Percentiles rank a stretch among this genome's conserved stretches.
These are phyloP conservation scores for Knipowitschia caucasica DNA, from an alignment of 2,797 vertebrate species.

Conservation along the genomic window DNA sequence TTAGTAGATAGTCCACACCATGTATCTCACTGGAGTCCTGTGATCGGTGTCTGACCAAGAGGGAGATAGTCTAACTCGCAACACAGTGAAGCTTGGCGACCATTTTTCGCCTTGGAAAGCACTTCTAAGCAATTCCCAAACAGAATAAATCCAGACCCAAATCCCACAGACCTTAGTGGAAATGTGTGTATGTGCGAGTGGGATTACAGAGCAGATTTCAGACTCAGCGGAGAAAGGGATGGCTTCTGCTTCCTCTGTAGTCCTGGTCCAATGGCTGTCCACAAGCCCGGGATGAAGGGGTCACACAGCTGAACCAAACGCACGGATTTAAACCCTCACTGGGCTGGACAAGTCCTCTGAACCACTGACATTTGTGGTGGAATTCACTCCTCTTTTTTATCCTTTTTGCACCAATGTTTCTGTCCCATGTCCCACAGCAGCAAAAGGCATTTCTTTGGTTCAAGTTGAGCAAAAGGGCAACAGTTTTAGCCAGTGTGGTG, in stretches of 20 bases:
- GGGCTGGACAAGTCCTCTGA: conserved; percentile 39
- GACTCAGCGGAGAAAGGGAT: conserved; percentile 65
- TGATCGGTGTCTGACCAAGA: conserved; percentile 43
- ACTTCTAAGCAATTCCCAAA: conserved; percentile 72
- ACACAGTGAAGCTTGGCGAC: conserved; percentile 42
- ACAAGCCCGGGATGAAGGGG: conserved; percentile 58
- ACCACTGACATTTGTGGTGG: conserved; percentile 55
- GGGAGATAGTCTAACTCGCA: conserved; percentile 33
- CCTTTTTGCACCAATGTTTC: conserved; percentile 32
- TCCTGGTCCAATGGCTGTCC: conserved; percentile 57
- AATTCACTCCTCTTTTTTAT: conserved; percentile 38
- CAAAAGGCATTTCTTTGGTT: conserved; percentile 18
- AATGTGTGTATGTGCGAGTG: conserved; percentile 39
- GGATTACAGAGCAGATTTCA: conserved; percentile 71
- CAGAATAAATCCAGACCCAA: conserved; percentile 66
- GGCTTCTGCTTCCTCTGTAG: conserved; percentile 57
- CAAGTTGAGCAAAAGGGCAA: conserved; percentile 32
- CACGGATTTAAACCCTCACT: conserved; percentile 56
- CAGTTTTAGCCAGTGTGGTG: conserved; percentile 30
- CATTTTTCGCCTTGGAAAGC: conserved; percentile 63
- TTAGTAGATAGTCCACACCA: conserved; percentile 13
- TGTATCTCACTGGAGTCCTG: conserved; percentile 32
- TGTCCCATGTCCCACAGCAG: conserved; percentile 23
- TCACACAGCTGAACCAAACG: conserved; percentile 61
- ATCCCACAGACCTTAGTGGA: conserved; percentile 45